These are phyloP conservation scores for Bilobella aurantiaca DNA, from an alignment of 1,140 invertebrate species.

Conservation along the genomic window DNA sequence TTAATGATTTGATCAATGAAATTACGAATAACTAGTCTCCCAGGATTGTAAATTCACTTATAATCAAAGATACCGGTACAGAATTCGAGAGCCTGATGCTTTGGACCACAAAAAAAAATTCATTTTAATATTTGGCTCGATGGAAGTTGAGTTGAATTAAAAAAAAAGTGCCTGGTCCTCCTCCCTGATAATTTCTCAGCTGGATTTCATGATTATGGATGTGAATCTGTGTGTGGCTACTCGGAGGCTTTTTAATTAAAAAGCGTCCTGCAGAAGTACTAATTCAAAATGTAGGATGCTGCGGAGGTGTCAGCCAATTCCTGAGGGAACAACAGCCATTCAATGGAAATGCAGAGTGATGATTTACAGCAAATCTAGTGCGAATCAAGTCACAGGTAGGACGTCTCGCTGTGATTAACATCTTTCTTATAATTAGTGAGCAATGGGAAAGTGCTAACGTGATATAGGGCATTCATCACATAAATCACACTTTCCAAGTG, in stretches of 20 bases:
- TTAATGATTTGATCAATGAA: too few relatives aligned
- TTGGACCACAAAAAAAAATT: background rate
- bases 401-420: background rate
- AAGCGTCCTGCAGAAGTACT: background rate
- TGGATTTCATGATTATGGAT: background rate
- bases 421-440: background rate
- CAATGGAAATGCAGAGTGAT: background rate
- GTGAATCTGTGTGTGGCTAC: constrained; percentile 2
- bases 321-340: background rate
- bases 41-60: too few relatives aligned
- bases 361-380: background rate
- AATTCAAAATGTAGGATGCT: background rate
- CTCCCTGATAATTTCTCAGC: background rate
- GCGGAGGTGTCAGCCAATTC: background rate
- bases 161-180: background rate
- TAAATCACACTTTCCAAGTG: background rate
- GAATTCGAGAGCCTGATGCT: too few relatives aligned
- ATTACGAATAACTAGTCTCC: too few relatives aligned
- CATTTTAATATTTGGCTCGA: background rate
- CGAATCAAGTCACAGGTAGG: background rate
- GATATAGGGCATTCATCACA: background rate
- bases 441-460: background rate
- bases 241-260: background rate
- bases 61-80: too few relatives aligned
- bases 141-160: background rate